Evolutionary conservation across 1,140 invertebrate species (phyloP).

Genomic region (Hypothenemus hampei): DNA sequence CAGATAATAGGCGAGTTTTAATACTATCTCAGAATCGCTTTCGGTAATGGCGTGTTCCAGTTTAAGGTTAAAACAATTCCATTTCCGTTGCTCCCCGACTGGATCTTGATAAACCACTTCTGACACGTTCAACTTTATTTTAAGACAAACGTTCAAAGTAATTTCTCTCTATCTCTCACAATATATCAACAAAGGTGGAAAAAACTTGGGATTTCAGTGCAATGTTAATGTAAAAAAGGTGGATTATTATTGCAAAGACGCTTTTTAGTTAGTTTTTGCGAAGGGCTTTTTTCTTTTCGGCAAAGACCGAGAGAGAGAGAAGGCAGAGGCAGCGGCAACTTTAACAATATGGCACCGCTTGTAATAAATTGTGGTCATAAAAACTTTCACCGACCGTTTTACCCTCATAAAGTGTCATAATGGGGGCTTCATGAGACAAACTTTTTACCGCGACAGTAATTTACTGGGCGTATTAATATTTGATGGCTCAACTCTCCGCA

Average conservation of each 20-base stretch:
- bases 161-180: too few relatives aligned
- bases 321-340: too few relatives aligned
- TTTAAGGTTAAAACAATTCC: constrained; percentile 9
- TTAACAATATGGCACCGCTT: constrained; percentile 19
- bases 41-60: constrained; percentile 5
- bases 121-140: too few relatives aligned
- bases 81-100: constrained; percentile 5
- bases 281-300: constrained; percentile 14
- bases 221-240: too few relatives aligned
- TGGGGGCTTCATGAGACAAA: constrained; percentile 23
- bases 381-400: constrained; percentile 25
- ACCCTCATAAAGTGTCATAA: constrained; percentile 27
- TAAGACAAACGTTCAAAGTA: too few relatives aligned
- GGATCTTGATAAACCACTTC: background rate
- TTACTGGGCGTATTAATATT: constrained; percentile 21
- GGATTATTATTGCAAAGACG: too few relatives aligned
- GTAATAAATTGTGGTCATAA: constrained; percentile 22
- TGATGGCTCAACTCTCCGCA: constrained; percentile 12
- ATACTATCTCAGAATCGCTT: constrained; percentile 4
- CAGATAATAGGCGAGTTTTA: constrained; percentile 1
- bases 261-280: constrained; percentile 7
- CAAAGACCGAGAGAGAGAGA: too few relatives aligned
- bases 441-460: constrained; percentile 22
- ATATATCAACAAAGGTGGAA: too few relatives aligned
- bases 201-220: too few relatives aligned